These are phyloP conservation scores for Amphipoea oculea DNA, from an alignment of 2,888 invertebrate genomes.

Conservation along the genomic window DNA sequence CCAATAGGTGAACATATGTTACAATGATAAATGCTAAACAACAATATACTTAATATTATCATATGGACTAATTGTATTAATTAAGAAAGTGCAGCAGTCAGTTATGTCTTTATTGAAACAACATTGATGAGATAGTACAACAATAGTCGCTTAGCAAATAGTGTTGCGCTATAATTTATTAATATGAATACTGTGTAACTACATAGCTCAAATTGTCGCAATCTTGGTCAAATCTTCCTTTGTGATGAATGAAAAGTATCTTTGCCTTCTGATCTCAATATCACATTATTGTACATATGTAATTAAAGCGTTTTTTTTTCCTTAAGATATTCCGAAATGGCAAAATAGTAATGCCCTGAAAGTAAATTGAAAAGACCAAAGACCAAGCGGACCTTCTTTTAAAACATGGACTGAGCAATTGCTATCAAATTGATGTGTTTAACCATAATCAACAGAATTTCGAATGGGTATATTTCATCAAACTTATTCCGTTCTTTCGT, in stretches of 20 bases:
- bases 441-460: conserved; percentile 27
- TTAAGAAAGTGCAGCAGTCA: conserved; percentile 20
- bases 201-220: neutral
- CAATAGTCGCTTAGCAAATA: neutral
- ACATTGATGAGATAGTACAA: neutral
- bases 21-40: neutral
- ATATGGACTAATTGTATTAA: neutral
- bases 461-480: conserved; percentile 49
- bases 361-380: conserved; percentile 43
- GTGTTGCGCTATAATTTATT: neutral
- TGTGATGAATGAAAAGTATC: conserved; percentile 82
- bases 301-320: conserved; percentile 81
- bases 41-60: neutral
- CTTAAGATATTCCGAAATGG: conserved; percentile 73
- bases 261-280: conserved; percentile 83
- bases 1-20: neutral
- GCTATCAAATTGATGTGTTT: conserved; percentile 25
- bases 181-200: neutral
- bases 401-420: conserved; percentile 14
- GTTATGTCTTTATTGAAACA: neutral
- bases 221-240: conserved; percentile 50
- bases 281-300: conserved; percentile 88
- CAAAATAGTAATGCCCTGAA: conserved; percentile 57
- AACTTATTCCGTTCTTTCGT: conserved; percentile 38
- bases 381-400: conserved; percentile 25